phyloP scores from a whole-genome alignment of 2,888 invertebrate species.

The Fragum sueziense region DNA sequence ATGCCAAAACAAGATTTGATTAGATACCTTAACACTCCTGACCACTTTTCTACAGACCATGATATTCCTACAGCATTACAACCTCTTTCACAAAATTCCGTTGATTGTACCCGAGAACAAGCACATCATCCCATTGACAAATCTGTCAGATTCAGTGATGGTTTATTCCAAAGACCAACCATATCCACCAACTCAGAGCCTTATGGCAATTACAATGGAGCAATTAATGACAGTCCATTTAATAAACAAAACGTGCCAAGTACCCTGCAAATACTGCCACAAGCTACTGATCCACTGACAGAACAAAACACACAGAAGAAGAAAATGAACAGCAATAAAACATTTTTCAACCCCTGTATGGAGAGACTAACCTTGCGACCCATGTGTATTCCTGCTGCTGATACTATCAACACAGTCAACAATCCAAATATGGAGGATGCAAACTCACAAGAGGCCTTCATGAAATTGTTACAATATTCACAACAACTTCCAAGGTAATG shows the following conservation, averaged over 20 bases:
- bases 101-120: no score
- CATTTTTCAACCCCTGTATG: conserved; percentile 17
- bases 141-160: no score
- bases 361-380: conserved; percentile 21
- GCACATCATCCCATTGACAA: no score
- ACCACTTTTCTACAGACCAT: no score
- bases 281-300: not conserved
- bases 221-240: not conserved
- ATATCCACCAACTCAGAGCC: no score
- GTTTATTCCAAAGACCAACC: no score
- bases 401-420: not conserved
- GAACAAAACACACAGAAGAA: not conserved
- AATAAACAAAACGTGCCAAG: not conserved
- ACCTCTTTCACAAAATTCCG: no score
- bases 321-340: not conserved
- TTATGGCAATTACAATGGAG: no score
- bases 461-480: conserved; percentile 53
- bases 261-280: not conserved
- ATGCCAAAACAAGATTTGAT: no score
- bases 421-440: conserved; percentile 22
- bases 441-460: conserved; percentile 60
- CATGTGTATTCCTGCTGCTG: not conserved
- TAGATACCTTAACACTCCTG: no score
- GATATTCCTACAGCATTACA: no score
- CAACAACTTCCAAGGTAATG: no score